phyloP scores from a whole-genome alignment of 2,797 vertebrate genomes.

The Euphonia xanthogaster region DNA sequence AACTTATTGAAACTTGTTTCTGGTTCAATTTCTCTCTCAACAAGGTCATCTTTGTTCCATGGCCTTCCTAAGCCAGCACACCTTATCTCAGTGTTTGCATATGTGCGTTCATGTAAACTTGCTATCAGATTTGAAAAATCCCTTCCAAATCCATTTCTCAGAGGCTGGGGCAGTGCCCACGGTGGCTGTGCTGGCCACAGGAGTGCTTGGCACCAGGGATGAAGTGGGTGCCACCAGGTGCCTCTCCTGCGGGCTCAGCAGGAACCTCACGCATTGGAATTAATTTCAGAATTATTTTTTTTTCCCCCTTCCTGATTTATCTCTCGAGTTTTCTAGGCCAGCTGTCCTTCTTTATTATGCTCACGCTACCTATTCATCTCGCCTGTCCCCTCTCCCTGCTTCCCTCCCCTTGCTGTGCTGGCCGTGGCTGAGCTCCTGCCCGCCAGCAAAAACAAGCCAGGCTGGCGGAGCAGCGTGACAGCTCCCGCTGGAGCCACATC shows the following conservation, averaged over 20 bases:
- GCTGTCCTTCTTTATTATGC: constrained; percentile 54
- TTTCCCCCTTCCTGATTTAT: neutral
- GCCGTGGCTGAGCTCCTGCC: neutral
- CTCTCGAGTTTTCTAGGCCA: constrained; percentile 59
- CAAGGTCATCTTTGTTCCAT: neutral
- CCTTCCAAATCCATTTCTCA: neutral
- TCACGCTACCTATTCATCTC: constrained; percentile 28
- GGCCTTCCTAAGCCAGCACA: neutral
- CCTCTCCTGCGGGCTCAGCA: neutral
- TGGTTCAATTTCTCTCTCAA: neutral
- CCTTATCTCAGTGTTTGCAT: neutral
- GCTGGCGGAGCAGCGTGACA: neutral
- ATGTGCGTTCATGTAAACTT: neutral
- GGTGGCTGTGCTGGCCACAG: rapidly evolving
- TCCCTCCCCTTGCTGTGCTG: neutral
- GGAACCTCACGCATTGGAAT: neutral
- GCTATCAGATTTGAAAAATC: neutral
- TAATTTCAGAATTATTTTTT: neutral
- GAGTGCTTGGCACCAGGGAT: rapidly evolving
- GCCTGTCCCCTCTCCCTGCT: neutral
- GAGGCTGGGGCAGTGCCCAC: neutral
- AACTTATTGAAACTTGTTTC: neutral
- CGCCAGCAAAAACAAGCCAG: constrained; percentile 5
- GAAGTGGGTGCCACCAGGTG: neutral
- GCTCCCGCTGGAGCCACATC: neutral